Conservation (phyloP, 1,140 invertebrate species). For the Drosophila kepulauana region DNA sequence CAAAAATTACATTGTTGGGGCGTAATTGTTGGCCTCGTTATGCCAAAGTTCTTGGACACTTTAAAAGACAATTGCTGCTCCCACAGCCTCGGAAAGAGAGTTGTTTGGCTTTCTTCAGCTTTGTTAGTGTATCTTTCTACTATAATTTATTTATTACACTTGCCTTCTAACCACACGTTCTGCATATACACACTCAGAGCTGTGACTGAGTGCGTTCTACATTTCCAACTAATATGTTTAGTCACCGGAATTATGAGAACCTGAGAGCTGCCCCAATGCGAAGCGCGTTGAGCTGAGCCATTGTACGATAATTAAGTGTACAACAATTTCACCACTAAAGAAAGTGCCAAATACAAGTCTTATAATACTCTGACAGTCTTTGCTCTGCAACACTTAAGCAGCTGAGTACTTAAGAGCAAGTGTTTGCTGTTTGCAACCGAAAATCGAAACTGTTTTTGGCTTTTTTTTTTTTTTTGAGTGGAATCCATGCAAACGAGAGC, state of each 20-base stretch:
- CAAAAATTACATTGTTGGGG: slow-evolving; percentile 68
- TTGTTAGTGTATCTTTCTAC: slow-evolving; percentile 53
- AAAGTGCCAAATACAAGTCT: neutral
- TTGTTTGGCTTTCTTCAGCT: slow-evolving; percentile 71
- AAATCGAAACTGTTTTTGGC: neutral
- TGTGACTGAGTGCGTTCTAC: slow-evolving; percentile 46
- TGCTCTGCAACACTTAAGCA: no score
- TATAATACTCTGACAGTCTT: neutral
- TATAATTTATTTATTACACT: slow-evolving; percentile 69
- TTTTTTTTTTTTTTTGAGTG: slow-evolving; percentile 47
- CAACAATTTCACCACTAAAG: slow-evolving; percentile 15
- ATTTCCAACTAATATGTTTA: slow-evolving; percentile 21
- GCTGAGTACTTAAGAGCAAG: neutral
- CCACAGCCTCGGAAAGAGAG: slow-evolving; percentile 57
- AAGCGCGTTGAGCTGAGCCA: slow-evolving; percentile 18
- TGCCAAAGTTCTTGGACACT: slow-evolving; percentile 62
- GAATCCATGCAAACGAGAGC: slow-evolving; percentile 62
- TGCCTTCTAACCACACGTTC: slow-evolving; percentile 60
- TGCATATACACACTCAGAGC: slow-evolving; percentile 30
- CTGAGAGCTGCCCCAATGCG: slow-evolving; percentile 21
- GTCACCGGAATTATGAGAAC: slow-evolving; percentile 20
- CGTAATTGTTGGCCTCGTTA: slow-evolving; percentile 78
- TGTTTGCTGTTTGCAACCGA: neutral
- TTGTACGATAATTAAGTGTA: slow-evolving; percentile 26
- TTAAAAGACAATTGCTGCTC: slow-evolving; percentile 74